Conservation (phyloP, 2,888 invertebrate genomes). For the Scelioninae gen. 1 region DNA sequence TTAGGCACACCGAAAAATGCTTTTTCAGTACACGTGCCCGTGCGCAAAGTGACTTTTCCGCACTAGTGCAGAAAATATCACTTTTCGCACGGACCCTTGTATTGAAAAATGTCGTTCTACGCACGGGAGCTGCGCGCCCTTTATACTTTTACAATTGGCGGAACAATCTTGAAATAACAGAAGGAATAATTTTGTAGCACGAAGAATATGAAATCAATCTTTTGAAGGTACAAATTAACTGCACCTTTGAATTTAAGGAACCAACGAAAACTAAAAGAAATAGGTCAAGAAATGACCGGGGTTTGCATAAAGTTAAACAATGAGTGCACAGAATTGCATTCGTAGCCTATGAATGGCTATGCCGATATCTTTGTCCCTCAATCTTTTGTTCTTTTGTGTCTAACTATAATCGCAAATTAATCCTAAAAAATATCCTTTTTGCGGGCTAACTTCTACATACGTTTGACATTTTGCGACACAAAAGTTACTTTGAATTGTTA, state of each 20-base stretch:
- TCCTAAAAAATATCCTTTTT: constrained; percentile 23
- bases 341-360: constrained; percentile 27
- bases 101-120: too few relatives aligned
- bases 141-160: too few relatives aligned
- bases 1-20: too few relatives aligned
- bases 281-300: constrained; percentile 28
- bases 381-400: constrained; percentile 42
- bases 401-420: constrained; percentile 20
- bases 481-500: constrained; percentile 10
- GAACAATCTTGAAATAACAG: too few relatives aligned
- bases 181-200: too few relatives aligned
- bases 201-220: neutral
- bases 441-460: neutral
- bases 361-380: constrained; percentile 22
- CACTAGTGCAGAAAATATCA: too few relatives aligned
- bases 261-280: neutral
- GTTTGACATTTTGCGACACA: constrained; percentile 35
- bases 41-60: too few relatives aligned
- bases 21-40: too few relatives aligned
- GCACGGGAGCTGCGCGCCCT: too few relatives aligned
- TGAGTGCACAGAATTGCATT: constrained; percentile 5
- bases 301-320: constrained; percentile 17
- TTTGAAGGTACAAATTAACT: neutral
- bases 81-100: too few relatives aligned
- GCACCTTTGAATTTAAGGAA: neutral